phyloP scores from a whole-genome alignment of 2,888 invertebrate species.

The Atrina japonica region DNA sequence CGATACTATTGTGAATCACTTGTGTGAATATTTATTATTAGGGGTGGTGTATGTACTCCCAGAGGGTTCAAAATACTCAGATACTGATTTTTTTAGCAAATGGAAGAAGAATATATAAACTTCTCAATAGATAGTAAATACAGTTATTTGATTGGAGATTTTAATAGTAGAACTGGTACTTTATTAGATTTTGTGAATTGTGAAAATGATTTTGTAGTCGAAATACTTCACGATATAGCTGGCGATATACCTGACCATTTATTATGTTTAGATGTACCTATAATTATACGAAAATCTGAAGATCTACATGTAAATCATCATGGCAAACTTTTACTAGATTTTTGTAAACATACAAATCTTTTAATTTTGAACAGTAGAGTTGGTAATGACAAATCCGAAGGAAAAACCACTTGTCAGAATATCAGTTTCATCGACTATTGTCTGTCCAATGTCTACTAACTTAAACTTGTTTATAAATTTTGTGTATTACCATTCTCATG shows the following conservation, averaged over 20 bases:
- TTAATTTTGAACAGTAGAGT: constrained; percentile 1
- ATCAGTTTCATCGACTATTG: neutral
- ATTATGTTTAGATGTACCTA: too few species aligned
- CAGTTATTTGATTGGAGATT: neutral
- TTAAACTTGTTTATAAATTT: neutral
- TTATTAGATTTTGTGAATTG: neutral
- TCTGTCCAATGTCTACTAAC: neutral
- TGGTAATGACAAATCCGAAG: neutral
- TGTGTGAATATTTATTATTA: neutral
- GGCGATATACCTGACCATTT: too few species aligned
- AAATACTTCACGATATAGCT: neutral
- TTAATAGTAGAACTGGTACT: neutral
- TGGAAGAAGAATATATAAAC: neutral
- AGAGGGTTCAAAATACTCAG: neutral
- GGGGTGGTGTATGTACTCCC: neutral
- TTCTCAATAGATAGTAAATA: neutral
- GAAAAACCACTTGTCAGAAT: neutral
- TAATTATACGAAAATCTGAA: neutral
- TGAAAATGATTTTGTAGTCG: constrained; percentile 3
- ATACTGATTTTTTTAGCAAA: neutral
- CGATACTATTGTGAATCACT: too few species aligned
- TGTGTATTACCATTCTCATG: neutral
- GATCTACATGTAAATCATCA: constrained; percentile 3
- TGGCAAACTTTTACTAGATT: constrained; percentile 2
- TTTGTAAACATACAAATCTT: neutral